Percentiles rank a stretch among this genome's conserved stretches.
Evolutionary conservation across 2,797 vertebrate genomes (phyloP).

Genomic region (Clarias platycephalus): DNA sequence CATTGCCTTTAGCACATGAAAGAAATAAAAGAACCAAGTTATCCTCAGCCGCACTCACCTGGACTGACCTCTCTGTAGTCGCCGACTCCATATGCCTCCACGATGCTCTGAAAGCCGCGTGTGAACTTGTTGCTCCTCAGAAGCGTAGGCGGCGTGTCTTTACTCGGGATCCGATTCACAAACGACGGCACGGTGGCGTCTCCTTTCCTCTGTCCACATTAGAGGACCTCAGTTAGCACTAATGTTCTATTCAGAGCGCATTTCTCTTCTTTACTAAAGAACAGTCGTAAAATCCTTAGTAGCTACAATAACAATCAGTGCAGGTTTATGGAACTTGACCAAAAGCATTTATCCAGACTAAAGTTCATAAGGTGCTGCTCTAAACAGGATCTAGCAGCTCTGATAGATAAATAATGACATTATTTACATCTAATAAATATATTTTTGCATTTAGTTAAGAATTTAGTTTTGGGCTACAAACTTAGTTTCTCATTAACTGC

Average conservation of each 20-base stretch:
- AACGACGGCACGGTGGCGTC: constrained; percentile 89
- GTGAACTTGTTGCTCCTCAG: constrained; percentile 96
- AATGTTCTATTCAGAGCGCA: background rate
- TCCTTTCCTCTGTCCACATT: constrained; percentile 82
- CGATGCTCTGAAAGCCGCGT: constrained; percentile 93
- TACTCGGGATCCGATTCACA: constrained; percentile 91
- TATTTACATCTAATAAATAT: background rate
- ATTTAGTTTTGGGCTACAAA: background rate
- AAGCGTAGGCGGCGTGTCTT: constrained; percentile 88
- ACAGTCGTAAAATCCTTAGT: background rate
- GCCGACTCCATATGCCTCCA: constrained; percentile 94
- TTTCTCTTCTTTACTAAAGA: background rate
- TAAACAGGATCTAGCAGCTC: background rate
- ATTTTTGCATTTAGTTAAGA: background rate
- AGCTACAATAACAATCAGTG: background rate
- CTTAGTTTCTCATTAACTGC: background rate
- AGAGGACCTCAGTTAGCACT: background rate
- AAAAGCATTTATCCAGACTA: background rate
- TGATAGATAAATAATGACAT: background rate
- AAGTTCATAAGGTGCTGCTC: background rate
- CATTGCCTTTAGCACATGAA: background rate
- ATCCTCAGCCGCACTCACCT: constrained; percentile 72
- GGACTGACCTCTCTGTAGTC: constrained; percentile 94
- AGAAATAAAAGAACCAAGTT: background rate
- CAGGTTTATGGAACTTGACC: background rate